Evolutionary conservation across 2,113 vertebrate species (phyloP), one percentile per base, ranked within the genome.

Genomic region (Leucosticte australis): DNA sequence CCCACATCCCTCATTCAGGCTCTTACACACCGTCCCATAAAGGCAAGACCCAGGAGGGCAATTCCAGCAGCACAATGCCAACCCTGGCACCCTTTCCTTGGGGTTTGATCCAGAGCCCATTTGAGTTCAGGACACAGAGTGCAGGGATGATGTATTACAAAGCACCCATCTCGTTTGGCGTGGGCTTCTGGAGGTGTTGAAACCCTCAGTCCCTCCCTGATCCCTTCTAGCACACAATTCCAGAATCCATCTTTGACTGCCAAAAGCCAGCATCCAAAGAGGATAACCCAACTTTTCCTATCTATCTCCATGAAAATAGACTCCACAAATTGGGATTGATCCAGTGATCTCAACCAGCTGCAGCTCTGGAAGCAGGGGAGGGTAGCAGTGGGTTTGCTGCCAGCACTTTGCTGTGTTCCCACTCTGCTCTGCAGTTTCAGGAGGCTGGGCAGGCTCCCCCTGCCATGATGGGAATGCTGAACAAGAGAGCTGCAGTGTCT

Each of bases 161-260:
- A 82, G 20, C 76, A 78, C 55, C 47, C 2, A 0, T 46, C 65
- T 77, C 0, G 0, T 26, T 14, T 84, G 33, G 41, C 2, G 2
- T 8, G 27, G 44, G 19, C 56, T 74, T 78, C 10, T 31, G 3
- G 22, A 28, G 49, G 11, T 17, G 15, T 20, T 28, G 55, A 83
- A 87, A 46, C 59, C 14, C 4, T 9, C 13, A 2, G 5, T 53
- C 26, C 37, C 8, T 67, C 60, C 26, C 41, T 2, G 4, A 11
- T 14, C n/a, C 42, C 33, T 87, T 50, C 74, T 5, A 59, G 55
- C 28, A 74, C 0, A 0, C 31, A 52, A 8, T 41, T 81, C 44
- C n/a, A 83, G 46, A 75, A 68, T 22, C 64, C 35, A 1, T 6
- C 41, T 86, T 50, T 46, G 37, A 3, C 33, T 86, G 35, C 33